A percentile compares a stretch with the other conserved stretches of the same genome.
phyloP scores from a whole-genome alignment of 2,888 invertebrate species.

The Hartigia nigra region DNA sequence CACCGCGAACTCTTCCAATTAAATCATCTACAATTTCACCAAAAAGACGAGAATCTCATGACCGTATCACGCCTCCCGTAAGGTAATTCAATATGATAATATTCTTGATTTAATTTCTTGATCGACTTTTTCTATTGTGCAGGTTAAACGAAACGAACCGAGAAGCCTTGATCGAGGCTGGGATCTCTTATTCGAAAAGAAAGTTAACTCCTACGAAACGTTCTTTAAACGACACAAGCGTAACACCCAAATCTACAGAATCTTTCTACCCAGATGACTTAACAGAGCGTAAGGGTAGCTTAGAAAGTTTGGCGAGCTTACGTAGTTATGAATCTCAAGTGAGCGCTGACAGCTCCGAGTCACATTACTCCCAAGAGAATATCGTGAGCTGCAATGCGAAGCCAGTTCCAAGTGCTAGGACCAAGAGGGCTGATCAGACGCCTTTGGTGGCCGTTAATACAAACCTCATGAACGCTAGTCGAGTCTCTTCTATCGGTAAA shows the following conservation, averaged over 20 bases:
- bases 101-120: background rate
- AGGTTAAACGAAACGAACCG: constrained; percentile 59
- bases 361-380: constrained; percentile 52
- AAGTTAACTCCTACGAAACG: constrained; percentile 59
- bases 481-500: constrained; percentile 51
- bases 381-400: constrained; percentile 44
- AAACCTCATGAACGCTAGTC: constrained; percentile 42
- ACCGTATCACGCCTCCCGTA: constrained; percentile 14
- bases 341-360: constrained; percentile 65
- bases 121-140: constrained; percentile 23
- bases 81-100: constrained; percentile 10
- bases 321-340: constrained; percentile 66
- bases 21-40: constrained; percentile 9
- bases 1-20: background rate
- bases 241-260: constrained; percentile 52
- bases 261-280: constrained; percentile 49
- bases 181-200: constrained; percentile 58
- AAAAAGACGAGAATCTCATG: constrained; percentile 41
- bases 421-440: constrained; percentile 56
- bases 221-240: constrained; percentile 59
- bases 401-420: constrained; percentile 59
- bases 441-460: constrained; percentile 41
- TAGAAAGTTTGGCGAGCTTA: constrained; percentile 69
- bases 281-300: constrained; percentile 68
- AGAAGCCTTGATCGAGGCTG: constrained; percentile 53